phyloP scores from a whole-genome alignment of 2,113 vertebrate species.

The Propithecus coquereli region DNA sequence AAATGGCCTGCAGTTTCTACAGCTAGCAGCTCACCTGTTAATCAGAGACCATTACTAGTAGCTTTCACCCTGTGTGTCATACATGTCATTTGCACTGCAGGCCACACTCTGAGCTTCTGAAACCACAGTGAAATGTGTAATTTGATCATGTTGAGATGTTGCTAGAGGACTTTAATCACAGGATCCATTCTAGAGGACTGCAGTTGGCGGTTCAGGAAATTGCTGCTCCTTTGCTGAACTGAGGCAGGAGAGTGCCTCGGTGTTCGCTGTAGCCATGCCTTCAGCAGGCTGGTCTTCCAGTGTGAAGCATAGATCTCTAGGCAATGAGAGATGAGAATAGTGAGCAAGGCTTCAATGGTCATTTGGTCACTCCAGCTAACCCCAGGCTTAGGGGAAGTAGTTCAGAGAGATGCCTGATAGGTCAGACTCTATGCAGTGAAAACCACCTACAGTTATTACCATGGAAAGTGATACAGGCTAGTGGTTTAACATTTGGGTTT shows the following conservation, averaged over 20 bases:
- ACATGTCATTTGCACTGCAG: neutral
- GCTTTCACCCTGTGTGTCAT: neutral
- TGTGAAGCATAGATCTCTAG: neutral
- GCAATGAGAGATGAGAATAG: neutral
- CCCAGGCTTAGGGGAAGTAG: neutral
- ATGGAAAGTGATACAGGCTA: neutral
- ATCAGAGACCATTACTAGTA: neutral
- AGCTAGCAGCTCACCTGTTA: neutral
- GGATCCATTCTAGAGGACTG: neutral
- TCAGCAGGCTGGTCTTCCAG: neutral
- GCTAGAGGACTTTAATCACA: neutral
- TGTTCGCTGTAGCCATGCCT: neutral
- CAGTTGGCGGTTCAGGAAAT: neutral
- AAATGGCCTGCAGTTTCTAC: neutral
- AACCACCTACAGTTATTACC: neutral
- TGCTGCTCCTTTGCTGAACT: neutral
- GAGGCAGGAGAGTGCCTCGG: neutral
- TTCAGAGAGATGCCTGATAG: neutral
- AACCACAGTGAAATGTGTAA: neutral
- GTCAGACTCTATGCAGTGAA: neutral
- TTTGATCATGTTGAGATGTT: neutral
- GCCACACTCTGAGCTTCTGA: neutral
- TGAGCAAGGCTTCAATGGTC: neutral
- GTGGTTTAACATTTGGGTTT: neutral
- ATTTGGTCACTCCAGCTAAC: neutral